Evolutionary conservation across 2,113 vertebrate genomes (phyloP).

Genomic region (Podarcis cretensis): DNA sequence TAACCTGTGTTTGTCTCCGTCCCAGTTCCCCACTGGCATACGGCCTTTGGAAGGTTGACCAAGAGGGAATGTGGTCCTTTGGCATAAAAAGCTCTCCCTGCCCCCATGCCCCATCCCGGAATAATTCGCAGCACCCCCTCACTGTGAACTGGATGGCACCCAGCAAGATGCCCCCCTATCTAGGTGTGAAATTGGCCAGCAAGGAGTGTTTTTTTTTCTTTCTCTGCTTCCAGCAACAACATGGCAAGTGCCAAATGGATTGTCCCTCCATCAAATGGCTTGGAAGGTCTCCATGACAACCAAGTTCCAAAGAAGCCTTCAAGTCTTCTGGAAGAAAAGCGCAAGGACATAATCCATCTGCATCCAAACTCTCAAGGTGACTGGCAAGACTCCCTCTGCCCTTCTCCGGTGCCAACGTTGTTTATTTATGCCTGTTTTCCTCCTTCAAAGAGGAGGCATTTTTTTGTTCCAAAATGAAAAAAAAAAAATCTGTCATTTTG

Average conservation of each 20-base stretch:
- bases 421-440: not conserved
- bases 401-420: not conserved
- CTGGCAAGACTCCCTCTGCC: not conserved
- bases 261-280: not conserved
- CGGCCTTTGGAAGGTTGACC: no score
- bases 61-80: no score
- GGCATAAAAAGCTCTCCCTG: no score
- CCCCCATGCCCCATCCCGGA: no score
- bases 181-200: not conserved
- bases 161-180: not conserved
- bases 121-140: no score
- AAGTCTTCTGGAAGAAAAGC: conserved; percentile 1
- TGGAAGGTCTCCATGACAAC: not conserved
- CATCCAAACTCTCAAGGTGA: not conserved
- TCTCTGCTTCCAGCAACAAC: not conserved
- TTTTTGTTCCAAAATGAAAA: no score
- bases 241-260: not conserved
- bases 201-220: not conserved
- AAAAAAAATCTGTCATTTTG: not conserved
- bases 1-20: no score
- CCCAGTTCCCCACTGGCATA: no score
- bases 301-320: not conserved
- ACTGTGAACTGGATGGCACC: no score
- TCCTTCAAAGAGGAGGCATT: not conserved
- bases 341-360: conserved; percentile 1